phyloP scores from a whole-genome alignment of 2,888 invertebrate genomes.

The Ceramica pisi region DNA sequence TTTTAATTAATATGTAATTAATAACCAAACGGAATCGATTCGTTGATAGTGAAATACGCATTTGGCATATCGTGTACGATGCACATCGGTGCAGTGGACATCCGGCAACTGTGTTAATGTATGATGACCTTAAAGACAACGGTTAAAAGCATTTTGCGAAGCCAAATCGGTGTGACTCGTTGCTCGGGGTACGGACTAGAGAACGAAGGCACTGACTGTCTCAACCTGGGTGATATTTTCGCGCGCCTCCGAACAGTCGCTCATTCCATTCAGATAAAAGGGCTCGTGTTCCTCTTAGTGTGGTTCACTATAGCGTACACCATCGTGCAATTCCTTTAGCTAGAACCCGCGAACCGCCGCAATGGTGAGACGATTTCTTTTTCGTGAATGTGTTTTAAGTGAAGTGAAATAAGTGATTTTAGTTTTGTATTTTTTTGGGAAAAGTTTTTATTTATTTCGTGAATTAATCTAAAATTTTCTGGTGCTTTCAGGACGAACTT shows the following conservation, averaged over 20 bases:
- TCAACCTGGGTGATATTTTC: constrained; percentile 86
- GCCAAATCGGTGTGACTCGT: constrained; percentile 73
- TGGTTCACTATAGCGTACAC: constrained; percentile 84
- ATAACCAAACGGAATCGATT: constrained; percentile 72
- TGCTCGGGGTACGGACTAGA: constrained; percentile 43
- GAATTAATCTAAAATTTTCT: constrained; percentile 68
- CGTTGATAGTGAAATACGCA: constrained; percentile 70
- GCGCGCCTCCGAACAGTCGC: constrained; percentile 84
- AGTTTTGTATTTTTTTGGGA: constrained; percentile 23
- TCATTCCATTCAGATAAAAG: constrained; percentile 86
- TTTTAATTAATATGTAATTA: constrained; percentile 79
- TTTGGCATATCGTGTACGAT: constrained; percentile 70
- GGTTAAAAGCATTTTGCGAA: constrained; percentile 82
- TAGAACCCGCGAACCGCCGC: constrained; percentile 55
- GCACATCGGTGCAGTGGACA: constrained; percentile 64
- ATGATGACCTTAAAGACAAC: constrained; percentile 81
- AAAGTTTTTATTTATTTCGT: constrained; percentile 54
- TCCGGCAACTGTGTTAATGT: constrained; percentile 76
- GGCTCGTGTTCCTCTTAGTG: constrained; percentile 84
- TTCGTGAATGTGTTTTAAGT: constrained; percentile 51
- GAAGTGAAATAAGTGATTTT: constrained; percentile 61
- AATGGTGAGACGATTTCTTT: constrained; percentile 78
- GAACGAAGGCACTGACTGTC: constrained; percentile 66
- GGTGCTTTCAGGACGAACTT: constrained; percentile 93
- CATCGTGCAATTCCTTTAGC: constrained; percentile 77